phyloP scores from a whole-genome alignment of 2,797 vertebrate genomes.

The Dendrocincla tyrannina region DNA sequence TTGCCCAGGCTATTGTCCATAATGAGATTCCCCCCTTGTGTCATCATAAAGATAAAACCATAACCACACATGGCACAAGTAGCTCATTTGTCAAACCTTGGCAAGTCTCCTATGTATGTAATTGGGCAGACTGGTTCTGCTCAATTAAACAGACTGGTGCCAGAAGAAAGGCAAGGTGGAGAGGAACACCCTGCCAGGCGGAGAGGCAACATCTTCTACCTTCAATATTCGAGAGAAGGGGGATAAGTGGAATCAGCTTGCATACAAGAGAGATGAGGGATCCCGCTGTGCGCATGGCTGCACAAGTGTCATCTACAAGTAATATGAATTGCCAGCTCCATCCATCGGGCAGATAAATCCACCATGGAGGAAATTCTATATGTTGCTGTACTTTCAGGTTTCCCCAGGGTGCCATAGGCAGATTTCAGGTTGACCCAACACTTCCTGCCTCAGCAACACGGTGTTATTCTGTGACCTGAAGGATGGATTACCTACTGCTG shows the following conservation, averaged over 20 bases:
- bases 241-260: background rate
- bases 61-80: background rate
- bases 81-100: background rate
- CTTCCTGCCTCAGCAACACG: background rate
- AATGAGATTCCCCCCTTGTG: background rate
- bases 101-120: background rate
- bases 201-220: background rate
- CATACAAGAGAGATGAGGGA: fast-evolving
- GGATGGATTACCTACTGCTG: background rate
- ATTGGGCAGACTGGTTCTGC: background rate
- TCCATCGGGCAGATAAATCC: background rate
- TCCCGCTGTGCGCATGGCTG: background rate
- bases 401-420: background rate
- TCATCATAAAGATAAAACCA: background rate
- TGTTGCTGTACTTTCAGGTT: background rate
- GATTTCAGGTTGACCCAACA: background rate
- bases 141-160: background rate
- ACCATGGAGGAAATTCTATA: background rate
- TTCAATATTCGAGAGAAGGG: background rate
- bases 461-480: background rate
- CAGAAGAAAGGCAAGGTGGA: background rate
- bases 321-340: fast-evolving
- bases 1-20: background rate
- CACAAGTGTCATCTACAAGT: background rate
- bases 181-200: background rate